Evolutionary conservation across 2,888 invertebrate genomes (phyloP).

Genomic region (Gastrophysa polygoni): DNA sequence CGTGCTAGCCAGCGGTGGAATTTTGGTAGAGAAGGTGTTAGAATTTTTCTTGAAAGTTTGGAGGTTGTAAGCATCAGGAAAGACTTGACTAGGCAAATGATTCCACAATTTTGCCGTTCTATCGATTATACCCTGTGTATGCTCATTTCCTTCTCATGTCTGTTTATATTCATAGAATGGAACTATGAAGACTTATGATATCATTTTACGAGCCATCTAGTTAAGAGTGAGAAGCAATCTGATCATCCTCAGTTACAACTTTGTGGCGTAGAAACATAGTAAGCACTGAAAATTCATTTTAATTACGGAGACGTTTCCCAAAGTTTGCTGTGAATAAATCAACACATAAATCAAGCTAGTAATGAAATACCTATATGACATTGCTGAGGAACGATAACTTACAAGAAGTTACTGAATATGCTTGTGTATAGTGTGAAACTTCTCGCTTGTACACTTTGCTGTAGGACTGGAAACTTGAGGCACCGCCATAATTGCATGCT

Average conservation of each 20-base stretch:
- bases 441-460: conserved; percentile 42
- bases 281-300: conserved; percentile 42
- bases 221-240: neutral
- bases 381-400: conserved; percentile 50
- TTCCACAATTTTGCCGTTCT: too few relatives aligned
- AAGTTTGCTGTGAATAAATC: conserved; percentile 51
- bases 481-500: conserved; percentile 56
- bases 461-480: conserved; percentile 51
- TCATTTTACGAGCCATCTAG: neutral
- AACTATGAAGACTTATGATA: neutral
- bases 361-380: conserved; percentile 60
- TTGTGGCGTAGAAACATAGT: conserved; percentile 20
- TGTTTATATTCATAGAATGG: too few relatives aligned
- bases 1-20: too few relatives aligned
- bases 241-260: neutral
- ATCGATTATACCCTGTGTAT: too few relatives aligned
- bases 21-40: too few relatives aligned
- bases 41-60: too few relatives aligned
- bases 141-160: too few relatives aligned
- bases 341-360: conserved; percentile 55
- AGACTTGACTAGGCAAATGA: too few relatives aligned
- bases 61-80: too few relatives aligned
- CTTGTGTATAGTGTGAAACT: conserved; percentile 45
- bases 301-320: conserved; percentile 48
- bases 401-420: conserved; percentile 52